Percentiles rank a stretch among this genome's conserved stretches.
These are phyloP conservation scores for Spisula subtruncata DNA, from an alignment of 2,888 invertebrate species.

Conservation along the genomic window DNA sequence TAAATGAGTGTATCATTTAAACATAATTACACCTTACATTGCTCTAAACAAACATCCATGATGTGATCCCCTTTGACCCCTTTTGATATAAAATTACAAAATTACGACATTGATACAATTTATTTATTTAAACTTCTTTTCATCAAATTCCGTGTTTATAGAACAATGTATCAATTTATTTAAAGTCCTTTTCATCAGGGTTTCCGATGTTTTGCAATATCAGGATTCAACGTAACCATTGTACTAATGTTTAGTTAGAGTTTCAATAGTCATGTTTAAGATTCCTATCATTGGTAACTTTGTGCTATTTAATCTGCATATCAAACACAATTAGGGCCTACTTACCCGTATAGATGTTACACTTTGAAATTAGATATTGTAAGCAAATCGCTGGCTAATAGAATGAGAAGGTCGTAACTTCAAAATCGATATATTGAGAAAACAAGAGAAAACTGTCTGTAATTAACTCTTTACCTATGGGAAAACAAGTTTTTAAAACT, in stretches of 20 bases:
- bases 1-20: neutral
- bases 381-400: no score
- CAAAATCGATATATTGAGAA: no score
- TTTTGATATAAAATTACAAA: neutral
- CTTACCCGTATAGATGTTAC: neutral
- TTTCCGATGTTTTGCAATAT: neutral
- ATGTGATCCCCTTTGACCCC: neutral
- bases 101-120: neutral
- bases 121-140: neutral
- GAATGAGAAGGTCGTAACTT: no score
- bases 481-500: no score
- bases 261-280: conserved; percentile 12
- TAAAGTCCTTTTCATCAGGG: neutral
- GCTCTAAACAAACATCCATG: neutral
- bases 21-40: conserved; percentile 11
- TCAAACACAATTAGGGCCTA: conserved; percentile 27
- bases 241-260: conserved; percentile 16
- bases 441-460: no score
- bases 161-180: neutral
- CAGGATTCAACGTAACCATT: neutral
- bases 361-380: neutral
- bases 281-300: conserved; percentile 5
- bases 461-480: no score
- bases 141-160: neutral
- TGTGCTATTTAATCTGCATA: neutral